Conservation (phyloP, 2,888 invertebrate species). For the Dicyrtomina minuta region DNA sequence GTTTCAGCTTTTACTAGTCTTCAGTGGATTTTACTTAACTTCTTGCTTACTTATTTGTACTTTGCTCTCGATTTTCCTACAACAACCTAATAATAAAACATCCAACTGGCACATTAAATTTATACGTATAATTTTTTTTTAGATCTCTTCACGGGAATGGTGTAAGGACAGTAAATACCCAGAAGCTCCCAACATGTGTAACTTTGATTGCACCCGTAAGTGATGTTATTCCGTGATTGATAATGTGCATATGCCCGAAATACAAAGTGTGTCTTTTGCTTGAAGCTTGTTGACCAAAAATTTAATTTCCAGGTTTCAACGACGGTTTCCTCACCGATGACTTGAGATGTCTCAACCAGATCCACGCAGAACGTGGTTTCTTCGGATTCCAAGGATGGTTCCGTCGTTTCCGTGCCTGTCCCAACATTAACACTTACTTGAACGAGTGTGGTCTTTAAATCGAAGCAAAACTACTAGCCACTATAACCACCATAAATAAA, state of each 20-base stretch:
- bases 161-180: slow-evolving; percentile 11
- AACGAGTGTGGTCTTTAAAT: slow-evolving; percentile 25
- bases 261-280: no score
- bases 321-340: slow-evolving; percentile 31
- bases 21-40: no score
- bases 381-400: slow-evolving; percentile 32
- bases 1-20: not conserved
- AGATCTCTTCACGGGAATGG: slow-evolving; percentile 26
- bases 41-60: no score
- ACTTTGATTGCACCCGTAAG: slow-evolving; percentile 20
- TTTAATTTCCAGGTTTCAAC: slow-evolving; percentile 9
- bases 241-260: no score
- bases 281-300: no score
- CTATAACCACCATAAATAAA: not conserved
- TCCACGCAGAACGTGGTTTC: slow-evolving; percentile 23
- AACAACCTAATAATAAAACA: no score
- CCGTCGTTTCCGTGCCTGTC: slow-evolving; percentile 18
- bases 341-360: slow-evolving; percentile 21
- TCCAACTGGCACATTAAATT: not conserved
- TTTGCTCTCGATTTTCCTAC: no score
- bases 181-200: not conserved
- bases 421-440: slow-evolving; percentile 25
- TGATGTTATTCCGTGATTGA: not conserved
- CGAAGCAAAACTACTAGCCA: no score
- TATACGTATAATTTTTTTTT: not conserved